These are phyloP conservation scores for Epizoanthus ramosus DNA, from an alignment of 92 coral and sea anemone species.

Conservation along the genomic window DNA sequence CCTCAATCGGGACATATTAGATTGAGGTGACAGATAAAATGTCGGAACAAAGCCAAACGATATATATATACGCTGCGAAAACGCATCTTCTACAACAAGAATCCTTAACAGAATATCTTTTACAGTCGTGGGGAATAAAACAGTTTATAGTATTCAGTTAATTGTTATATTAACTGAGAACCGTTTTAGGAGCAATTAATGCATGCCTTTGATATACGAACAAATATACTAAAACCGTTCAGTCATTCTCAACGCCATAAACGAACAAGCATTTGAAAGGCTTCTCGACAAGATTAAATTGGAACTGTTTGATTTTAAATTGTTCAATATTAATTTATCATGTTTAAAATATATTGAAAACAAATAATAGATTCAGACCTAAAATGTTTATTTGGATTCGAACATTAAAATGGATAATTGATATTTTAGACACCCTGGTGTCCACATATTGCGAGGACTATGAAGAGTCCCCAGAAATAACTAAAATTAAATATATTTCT, in stretches of 20 bases:
- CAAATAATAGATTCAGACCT: background rate
- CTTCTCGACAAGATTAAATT: too few species aligned
- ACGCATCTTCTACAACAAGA: background rate
- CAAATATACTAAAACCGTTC: too few species aligned
- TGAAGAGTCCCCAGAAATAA: background rate
- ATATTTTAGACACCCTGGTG: too few species aligned
- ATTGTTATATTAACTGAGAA: background rate
- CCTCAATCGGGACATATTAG: background rate
- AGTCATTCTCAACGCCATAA: too few species aligned
- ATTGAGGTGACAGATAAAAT: background rate
- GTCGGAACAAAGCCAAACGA: constrained; percentile 13
- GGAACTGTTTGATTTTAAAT: too few species aligned
- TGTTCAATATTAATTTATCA: too few species aligned
- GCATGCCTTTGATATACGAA: too few species aligned
- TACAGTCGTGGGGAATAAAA: background rate
- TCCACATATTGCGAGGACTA: background rate
- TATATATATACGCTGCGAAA: background rate
- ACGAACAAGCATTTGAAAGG: too few species aligned
- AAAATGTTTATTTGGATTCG: background rate
- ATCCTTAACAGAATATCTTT: background rate
- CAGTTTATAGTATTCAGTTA: background rate
- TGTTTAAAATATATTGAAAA: too few species aligned
- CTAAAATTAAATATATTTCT: background rate
- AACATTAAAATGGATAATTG: background rate
- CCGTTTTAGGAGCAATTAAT: background rate